These are phyloP conservation scores for Aporrectodea caliginosa DNA, from an alignment of 1,140 invertebrate genomes.

Conservation along the genomic window DNA sequence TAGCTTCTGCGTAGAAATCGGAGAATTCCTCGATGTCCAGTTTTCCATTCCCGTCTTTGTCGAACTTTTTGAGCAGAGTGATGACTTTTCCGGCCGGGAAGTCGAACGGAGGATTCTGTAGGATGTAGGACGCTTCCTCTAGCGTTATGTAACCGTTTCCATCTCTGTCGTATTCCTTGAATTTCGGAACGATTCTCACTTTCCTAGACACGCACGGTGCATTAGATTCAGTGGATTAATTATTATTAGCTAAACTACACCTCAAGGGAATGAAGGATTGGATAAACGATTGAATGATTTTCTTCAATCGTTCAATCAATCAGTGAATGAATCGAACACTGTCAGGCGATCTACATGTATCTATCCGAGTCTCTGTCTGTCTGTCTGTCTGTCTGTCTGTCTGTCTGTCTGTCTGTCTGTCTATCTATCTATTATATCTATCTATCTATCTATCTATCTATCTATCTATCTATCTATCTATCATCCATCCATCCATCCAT, in stretches of 20 bases:
- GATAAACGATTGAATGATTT: too few relatives aligned
- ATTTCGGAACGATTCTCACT: constrained; percentile 29
- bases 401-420: constrained; percentile 13
- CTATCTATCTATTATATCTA: neutral
- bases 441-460: constrained; percentile 6
- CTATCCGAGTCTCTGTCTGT: neutral
- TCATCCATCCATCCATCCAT: too few relatives aligned
- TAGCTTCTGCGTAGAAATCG: constrained; percentile 33
- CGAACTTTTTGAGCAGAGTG: constrained; percentile 31
- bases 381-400: constrained; percentile 5
- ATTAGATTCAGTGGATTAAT: neutral
- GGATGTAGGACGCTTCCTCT: constrained; percentile 30
- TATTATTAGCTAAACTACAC: too few relatives aligned
- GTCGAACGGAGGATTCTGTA: constrained; percentile 32
- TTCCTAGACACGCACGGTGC: constrained; percentile 17
- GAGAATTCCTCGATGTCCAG: constrained; percentile 34
- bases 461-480: constrained; percentile 1
- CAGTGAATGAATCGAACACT: too few relatives aligned
- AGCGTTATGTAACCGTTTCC: constrained; percentile 32
- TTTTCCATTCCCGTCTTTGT: constrained; percentile 33
- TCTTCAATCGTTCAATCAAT: too few relatives aligned
- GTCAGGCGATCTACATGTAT: neutral
- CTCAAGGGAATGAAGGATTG: too few relatives aligned
- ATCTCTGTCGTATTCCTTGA: constrained; percentile 33
- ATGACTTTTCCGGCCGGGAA: constrained; percentile 30